A percentile compares a stretch with the other conserved stretches of the same genome.
Evolutionary conservation across 2,113 vertebrate species (phyloP).

Genomic region (Noturus placidus): DNA sequence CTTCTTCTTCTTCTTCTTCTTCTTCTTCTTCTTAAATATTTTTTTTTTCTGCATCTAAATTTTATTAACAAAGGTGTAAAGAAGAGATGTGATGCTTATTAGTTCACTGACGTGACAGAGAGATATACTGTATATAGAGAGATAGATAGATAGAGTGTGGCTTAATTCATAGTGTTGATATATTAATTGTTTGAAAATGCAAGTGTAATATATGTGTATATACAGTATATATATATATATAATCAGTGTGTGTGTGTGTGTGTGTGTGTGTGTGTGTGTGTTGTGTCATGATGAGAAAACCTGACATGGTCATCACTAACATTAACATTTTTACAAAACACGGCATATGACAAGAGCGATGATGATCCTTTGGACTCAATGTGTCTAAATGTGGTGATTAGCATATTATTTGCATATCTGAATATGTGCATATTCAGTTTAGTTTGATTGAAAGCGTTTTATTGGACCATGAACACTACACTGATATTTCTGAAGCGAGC

Average conservation of each 20-base stretch:
- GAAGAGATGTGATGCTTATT: background rate
- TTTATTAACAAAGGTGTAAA: background rate
- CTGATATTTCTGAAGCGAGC: background rate
- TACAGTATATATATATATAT: too few relatives aligned
- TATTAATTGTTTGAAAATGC: background rate
- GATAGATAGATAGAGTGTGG: background rate
- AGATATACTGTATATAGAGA: background rate
- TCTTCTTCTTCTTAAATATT: too few relatives aligned
- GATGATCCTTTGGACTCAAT: background rate
- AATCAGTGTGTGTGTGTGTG: background rate
- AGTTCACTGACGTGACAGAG: background rate
- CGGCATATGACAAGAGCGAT: background rate
- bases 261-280: background rate
- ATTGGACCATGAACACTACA: background rate
- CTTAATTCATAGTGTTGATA: background rate
- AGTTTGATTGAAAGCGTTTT: background rate
- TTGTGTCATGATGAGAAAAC: background rate
- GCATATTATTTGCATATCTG: background rate
- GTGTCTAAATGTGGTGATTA: background rate
- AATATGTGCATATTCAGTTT: background rate
- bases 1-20: background rate
- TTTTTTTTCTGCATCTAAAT: background rate
- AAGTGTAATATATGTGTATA: too few relatives aligned
- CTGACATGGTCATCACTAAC: background rate
- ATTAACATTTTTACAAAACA: background rate